Evolutionary conservation across 1,140 invertebrate genomes (phyloP), one percentile per base, ranked within the genome.

Genomic region (Pseudobourletiella spinata): DNA sequence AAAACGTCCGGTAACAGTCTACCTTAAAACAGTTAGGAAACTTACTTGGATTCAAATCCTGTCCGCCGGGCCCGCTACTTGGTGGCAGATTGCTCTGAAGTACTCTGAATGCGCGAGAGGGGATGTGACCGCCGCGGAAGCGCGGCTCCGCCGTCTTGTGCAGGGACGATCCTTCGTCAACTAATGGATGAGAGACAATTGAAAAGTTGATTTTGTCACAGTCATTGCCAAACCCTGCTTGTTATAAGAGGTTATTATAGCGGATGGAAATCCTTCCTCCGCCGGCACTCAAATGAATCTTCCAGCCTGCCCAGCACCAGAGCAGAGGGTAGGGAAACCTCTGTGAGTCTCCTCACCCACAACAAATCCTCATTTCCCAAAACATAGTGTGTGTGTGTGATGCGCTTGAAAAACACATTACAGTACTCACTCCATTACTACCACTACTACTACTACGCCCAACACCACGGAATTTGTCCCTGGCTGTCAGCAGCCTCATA

Each of bases 101-200:
- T 61, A 79, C 79, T 67, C 81, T 79, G 72, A 86, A 87, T 58
- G 84, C 80, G 71, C 83, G 79, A 6, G 85, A 87, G 3, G 86
- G 86, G 67, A 87, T 86, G 29, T 83, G 79, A 26, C 82, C 76
- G 43, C 83, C 82, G 30, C 80, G 76, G 73, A 86, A 83, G 71
- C 85, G 79, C 8, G 82, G 81, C 73, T 81, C 85, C 71, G 75
- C 79, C 73, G 79, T 79, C 69, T 78, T 76, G 71, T 82, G 80
- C 20, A 82, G 73, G 59, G 76, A 80, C 57, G 71, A 73, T 32
- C 81, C 80, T 22, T 79, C 77, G 63, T 81, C 80, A 68, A 81
- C 77, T 80, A 65, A 30, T n/a, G n/a, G n/a, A 72, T 72, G 61
- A 60, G 42, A 54, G 30, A 25, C 1, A 35, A 54, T 52, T 61